Conservation (phyloP, 2,888 invertebrate species). For the Stramonita haemastoma region DNA sequence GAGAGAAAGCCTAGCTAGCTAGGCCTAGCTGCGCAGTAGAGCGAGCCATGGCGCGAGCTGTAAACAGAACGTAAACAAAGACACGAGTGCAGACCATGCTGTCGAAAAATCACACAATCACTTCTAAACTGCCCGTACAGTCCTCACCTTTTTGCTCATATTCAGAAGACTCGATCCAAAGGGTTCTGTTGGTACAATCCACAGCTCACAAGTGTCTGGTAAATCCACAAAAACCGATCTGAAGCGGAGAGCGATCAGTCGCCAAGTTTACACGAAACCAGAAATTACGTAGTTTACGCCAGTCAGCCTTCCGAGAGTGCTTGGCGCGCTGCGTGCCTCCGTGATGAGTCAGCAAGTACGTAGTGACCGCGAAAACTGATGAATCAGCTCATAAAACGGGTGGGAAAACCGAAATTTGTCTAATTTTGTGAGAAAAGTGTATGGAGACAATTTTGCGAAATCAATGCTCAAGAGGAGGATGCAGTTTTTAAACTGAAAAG, state of each 20-base stretch:
- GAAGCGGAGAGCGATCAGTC: conserved; percentile 43
- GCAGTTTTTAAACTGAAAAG: no score
- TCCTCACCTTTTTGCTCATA: conserved; percentile 55
- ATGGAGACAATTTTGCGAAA: background rate
- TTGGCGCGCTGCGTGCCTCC: conserved; percentile 56
- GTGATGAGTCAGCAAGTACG: conserved; percentile 61
- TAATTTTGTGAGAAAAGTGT: background rate
- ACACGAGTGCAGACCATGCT: conserved; percentile 56
- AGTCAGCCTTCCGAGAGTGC: conserved; percentile 49
- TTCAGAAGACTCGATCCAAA: conserved; percentile 41
- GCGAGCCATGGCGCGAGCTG: conserved; percentile 43
- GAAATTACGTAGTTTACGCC: conserved; percentile 57
- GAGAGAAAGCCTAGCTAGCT: background rate
- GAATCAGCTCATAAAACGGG: conserved; percentile 33
- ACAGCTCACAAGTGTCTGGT: conserved; percentile 2
- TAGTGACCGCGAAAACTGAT: conserved; percentile 51
- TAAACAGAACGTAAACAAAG: conserved; percentile 72
- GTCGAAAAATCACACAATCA: background rate
- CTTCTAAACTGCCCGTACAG: background rate
- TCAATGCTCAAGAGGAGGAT: background rate
- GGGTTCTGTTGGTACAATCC: conserved; percentile 22
- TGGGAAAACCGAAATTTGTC: conserved; percentile 23
- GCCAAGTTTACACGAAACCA: conserved; percentile 54
- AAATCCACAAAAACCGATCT: conserved; percentile 35
- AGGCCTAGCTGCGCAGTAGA: conserved; percentile 37